Evolutionary conservation across 1,140 invertebrate genomes (phyloP).

Genomic region (Anadara kagoshimensis): DNA sequence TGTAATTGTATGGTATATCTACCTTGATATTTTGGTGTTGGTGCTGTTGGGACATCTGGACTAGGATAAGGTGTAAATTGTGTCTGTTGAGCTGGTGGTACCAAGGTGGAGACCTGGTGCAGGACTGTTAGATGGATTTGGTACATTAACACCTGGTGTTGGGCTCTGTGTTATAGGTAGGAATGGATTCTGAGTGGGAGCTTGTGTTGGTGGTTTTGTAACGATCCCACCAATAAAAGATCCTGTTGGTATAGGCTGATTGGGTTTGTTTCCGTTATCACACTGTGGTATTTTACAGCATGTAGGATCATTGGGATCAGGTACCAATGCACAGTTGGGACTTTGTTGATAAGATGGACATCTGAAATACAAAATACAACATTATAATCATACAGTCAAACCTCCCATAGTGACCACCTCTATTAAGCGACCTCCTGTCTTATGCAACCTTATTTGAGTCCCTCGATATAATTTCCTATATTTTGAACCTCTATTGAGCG

Average conservation of each 20-base stretch:
- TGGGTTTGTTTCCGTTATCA: not conserved
- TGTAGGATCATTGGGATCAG: constrained; percentile 3
- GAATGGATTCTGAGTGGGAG: constrained; percentile 13
- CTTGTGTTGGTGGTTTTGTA: not conserved
- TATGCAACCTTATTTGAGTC: too few species aligned
- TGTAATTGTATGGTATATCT: too few species aligned
- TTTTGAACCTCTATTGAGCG: too few species aligned
- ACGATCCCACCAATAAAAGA: not conserved
- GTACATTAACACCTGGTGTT: not conserved
- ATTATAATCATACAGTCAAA: not conserved
- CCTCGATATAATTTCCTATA: too few species aligned
- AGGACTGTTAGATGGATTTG: not conserved
- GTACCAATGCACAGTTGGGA: not conserved
- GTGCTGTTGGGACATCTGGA: too few species aligned
- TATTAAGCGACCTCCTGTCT: too few species aligned
- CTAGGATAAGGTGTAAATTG: too few species aligned
- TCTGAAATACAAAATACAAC: constrained; percentile 6
- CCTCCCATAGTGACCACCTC: too few species aligned
- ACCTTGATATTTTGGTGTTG: too few species aligned
- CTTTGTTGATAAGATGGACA: constrained; percentile 1
- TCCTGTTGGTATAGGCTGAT: not conserved
- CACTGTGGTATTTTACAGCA: constrained; percentile 9
- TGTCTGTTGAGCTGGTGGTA: too few species aligned
- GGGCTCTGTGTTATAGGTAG: not conserved
- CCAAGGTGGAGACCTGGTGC: not conserved